Evolutionary conservation across 1,140 invertebrate genomes (phyloP).

Genomic region (Nilaparvata lugens): DNA sequence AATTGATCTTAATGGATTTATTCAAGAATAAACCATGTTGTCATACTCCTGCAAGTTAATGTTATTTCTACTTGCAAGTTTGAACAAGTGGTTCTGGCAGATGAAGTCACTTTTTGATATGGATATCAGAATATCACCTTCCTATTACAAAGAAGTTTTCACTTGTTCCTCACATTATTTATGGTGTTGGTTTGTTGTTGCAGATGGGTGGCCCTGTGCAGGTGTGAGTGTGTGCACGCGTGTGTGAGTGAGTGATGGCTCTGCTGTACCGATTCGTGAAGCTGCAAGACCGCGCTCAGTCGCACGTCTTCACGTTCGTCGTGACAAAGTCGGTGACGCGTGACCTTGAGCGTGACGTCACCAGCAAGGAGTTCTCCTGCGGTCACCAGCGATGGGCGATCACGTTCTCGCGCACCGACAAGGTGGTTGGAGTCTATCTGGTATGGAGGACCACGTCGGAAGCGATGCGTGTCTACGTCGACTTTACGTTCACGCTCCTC

Average conservation of each 20-base stretch:
- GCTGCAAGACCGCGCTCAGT: conserved; percentile 72
- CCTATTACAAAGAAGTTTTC: no score
- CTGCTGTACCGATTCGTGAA: conserved; percentile 75
- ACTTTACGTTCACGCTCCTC: conserved; percentile 75
- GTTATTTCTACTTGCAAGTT: no score
- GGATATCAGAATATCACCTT: no score
- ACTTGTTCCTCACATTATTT: no score
- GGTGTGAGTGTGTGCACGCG: no score
- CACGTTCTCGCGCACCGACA: conserved; percentile 68
- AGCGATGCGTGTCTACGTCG: conserved; percentile 66
- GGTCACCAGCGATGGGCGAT: conserved; percentile 84
- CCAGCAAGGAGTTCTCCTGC: conserved; percentile 75
- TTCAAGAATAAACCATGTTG: no score
- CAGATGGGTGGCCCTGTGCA: background rate
- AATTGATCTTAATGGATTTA: no score
- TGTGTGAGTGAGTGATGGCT: conserved; percentile 48
- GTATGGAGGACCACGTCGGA: conserved; percentile 67
- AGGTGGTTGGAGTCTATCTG: conserved; percentile 70
- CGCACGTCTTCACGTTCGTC: conserved; percentile 77
- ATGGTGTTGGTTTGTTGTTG: no score
- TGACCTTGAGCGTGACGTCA: conserved; percentile 70
- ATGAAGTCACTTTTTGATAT: no score
- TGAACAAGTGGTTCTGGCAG: no score
- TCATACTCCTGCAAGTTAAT: no score
- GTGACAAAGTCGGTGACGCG: conserved; percentile 69